phyloP scores from a whole-genome alignment of 2,113 vertebrate genomes.

The Pimephales promelas region DNA sequence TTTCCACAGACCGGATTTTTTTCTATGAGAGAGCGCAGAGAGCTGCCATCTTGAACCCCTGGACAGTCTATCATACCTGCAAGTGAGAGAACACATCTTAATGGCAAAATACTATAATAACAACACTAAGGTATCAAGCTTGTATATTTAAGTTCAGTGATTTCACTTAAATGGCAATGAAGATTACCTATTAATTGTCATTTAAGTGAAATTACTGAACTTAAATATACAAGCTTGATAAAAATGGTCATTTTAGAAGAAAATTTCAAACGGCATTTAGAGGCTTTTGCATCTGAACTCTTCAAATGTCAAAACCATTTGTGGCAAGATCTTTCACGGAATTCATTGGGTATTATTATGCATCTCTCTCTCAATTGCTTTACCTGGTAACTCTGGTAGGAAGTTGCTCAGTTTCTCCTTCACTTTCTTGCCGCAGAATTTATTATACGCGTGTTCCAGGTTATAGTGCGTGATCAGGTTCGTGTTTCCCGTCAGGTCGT shows the following conservation, averaged over 20 bases:
- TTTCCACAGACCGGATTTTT: constrained; percentile 94
- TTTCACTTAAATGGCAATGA: too few species aligned
- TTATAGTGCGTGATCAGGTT: constrained; percentile 98
- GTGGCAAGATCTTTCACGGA: not conserved
- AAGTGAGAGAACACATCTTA: not conserved
- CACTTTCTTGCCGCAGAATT: constrained; percentile 97
- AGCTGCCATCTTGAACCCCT: constrained; percentile 93
- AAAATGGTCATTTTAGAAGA: too few species aligned
- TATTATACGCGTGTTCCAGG: constrained; percentile 94
- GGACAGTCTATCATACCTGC: constrained; percentile 93
- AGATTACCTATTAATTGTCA: too few species aligned
- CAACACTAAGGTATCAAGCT: not conserved
- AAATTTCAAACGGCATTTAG: too few species aligned
- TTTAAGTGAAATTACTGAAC: too few species aligned
- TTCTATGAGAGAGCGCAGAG: constrained; percentile 92
- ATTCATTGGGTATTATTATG: not conserved
- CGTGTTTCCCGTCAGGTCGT: constrained; percentile 93
- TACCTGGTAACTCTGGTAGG: constrained; percentile 92
- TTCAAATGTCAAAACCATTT: not conserved
- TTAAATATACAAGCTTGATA: too few species aligned
- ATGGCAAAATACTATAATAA: not conserved
- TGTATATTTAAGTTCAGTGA: too few species aligned
- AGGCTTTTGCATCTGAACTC: too few species aligned
- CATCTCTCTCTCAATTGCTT: not conserved
- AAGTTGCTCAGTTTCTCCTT: constrained; percentile 99